Evolutionary conservation across 2,797 vertebrate genomes (phyloP), one percentile per base, ranked within the genome.

Genomic region (Lates japonicus): DNA sequence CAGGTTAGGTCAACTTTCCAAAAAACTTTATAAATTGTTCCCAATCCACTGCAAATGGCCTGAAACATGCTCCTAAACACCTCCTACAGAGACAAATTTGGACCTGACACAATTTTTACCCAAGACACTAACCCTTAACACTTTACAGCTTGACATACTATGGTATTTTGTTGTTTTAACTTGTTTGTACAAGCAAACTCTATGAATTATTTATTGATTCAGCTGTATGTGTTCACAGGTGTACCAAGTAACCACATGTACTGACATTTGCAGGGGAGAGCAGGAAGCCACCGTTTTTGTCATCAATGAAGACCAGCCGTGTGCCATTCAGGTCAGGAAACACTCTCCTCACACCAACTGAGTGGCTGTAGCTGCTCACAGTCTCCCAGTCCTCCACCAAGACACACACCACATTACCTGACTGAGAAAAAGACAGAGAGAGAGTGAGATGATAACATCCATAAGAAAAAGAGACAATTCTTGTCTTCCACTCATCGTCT

Each of bases 341-440:
- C 80, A 99, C 93, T 91, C 97, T 99, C 80, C 96, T 97, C 78
- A 99, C 95, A 0, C 96, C 93, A 55, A 98, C 97, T n/a, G 95
- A 54, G 92, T 99, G 98, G 25, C 93, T 96, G 92, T 97, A 97
- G 74, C 96, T 97, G 93, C 94, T 97, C 78, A 99, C 94, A 39
- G 95, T 96, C 66, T 98, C 96, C 97, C 97, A 98, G 81, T 99
- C 97, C 94, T 99, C 98, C 72, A 99, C 94, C 91, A 96, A 95
- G 89, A 99, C 98, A 93, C 97, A 98, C 69, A 87, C 91, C 81
- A 99, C 96, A 51, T 95, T 82, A 29, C 98, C 98, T 67, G 94
- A 95, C 98, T 99, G 89, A 42, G 29, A 73, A 42, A 73, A 29
- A 69, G 14, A 78, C 0, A 67, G 5, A 58, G 25, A 74, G 13